Evolutionary conservation across 2,113 vertebrate species (phyloP).

Genomic region (Geothlypis trichas): DNA sequence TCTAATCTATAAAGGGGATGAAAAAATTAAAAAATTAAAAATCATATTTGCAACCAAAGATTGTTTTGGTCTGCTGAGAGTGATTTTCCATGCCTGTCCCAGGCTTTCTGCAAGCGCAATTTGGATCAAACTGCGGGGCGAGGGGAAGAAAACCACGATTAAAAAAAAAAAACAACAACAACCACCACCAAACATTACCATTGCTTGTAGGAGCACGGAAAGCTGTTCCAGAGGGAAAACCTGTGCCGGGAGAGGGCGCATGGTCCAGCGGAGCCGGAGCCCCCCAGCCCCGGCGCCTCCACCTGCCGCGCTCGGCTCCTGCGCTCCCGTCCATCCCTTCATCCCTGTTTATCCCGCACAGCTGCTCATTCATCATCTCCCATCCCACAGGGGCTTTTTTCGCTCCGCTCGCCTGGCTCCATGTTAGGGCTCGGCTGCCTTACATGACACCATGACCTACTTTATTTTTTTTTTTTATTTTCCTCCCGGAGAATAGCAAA

Average conservation of each 20-base stretch:
- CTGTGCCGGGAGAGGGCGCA: background rate
- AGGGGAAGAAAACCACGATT: background rate
- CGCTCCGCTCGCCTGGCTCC: background rate
- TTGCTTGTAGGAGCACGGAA: background rate
- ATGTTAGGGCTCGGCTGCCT: background rate
- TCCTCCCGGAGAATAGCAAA: background rate
- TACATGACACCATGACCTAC: slow-evolving; percentile 66
- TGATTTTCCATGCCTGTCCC: background rate
- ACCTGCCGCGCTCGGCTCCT: background rate
- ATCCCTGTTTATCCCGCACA: background rate
- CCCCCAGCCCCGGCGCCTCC: background rate
- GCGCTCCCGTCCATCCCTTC: rapidly evolving
- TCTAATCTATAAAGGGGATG: background rate
- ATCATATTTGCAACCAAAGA: background rate
- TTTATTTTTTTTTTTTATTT: background rate
- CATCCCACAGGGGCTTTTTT: background rate
- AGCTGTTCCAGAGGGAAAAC: background rate
- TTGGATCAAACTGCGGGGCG: background rate
- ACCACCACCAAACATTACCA: rapidly evolving
- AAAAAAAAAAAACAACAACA: background rate
- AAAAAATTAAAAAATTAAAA: background rate
- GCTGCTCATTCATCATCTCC: background rate
- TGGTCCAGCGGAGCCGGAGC: background rate
- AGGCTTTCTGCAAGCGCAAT: background rate
- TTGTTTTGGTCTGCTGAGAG: background rate